Base-by-base conservation (phyloP, 1,140 invertebrate genomes). In the Drosophila dunni region DNA sequence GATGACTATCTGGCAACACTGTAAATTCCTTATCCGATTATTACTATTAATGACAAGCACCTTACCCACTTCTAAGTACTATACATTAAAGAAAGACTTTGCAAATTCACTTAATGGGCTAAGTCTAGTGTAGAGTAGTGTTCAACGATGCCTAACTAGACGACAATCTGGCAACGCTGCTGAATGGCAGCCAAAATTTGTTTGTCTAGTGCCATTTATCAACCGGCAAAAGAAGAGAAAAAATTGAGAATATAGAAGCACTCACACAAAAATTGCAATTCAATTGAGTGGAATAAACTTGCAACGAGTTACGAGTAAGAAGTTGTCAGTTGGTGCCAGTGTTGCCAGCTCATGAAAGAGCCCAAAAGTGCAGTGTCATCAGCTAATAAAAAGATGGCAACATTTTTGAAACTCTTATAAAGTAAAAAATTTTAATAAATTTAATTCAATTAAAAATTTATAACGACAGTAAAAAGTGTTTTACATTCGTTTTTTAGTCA, bases 241-340 rank as follows among this genome's bases (percentile, higher is more conserved):
- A 38, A 24, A 40, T 20, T 20, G 17, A 20, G 17, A 20, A 20
- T 20, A 20, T 20, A 50, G 6, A 65, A 48, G 50, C 13, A 36
- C 2, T 10, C n/a, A 42, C 15, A 15, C 9, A 46, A 64, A 83
- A 78, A 84, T 89, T 78, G 80, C 77, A 80, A 83, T 88, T 88
- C 83, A 88, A 89, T 88, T 84, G 83, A 89, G 83, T 88, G 84
- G 83, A 88, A 89, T 88, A 88, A 88, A 88, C 84, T 89, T 79
- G 76, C 46, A 53, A 45, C 65, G 38, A 67, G 33, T 73, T 61
- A 56, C 56, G 48, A 62, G 48, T 34, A 36, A 45, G 44, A 58
- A 60, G 11, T 62, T 53, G 58, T 57, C 48, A 46, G 15, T 62
- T 46, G 44, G 38, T 40, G 3, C 24, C 24, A 29, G 24, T 17